Evolutionary conservation across 2,888 invertebrate species (phyloP).

Genomic region (Aspidiotus rigidus): DNA sequence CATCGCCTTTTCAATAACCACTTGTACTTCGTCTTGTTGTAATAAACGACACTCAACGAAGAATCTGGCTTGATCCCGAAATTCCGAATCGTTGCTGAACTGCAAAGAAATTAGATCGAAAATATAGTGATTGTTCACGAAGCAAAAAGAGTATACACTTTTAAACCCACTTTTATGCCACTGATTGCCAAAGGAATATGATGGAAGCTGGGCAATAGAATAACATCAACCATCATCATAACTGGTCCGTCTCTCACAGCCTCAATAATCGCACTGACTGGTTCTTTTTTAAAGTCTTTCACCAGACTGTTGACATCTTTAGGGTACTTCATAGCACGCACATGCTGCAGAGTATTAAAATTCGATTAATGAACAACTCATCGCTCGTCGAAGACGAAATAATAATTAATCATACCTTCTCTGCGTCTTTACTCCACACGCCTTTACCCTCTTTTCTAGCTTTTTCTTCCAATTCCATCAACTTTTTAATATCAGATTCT

Average conservation of each 20-base stretch:
- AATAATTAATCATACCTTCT: constrained; percentile 16
- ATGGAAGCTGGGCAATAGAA: constrained; percentile 13
- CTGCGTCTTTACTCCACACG: constrained; percentile 50
- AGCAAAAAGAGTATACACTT: not conserved
- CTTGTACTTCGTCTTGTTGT: constrained; percentile 83
- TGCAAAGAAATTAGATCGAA: constrained; percentile 12
- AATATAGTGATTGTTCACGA: not conserved
- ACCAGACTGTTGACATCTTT: constrained; percentile 14
- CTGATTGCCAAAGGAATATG: constrained; percentile 20
- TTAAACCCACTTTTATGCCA: constrained; percentile 14
- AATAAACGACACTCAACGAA: constrained; percentile 86
- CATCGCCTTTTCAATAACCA: constrained; percentile 82
- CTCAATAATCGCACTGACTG: constrained; percentile 19
- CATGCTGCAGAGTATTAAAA: not conserved
- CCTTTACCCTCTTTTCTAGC: constrained; percentile 84
- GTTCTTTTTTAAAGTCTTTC: constrained; percentile 2
- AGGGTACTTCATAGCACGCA: constrained; percentile 16
- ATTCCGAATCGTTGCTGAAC: constrained; percentile 49
- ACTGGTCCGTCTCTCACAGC: constrained; percentile 1
- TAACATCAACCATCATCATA: constrained; percentile 20
- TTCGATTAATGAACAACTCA: not conserved
- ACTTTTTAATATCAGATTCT: constrained; percentile 53
- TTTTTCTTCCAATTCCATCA: constrained; percentile 78
- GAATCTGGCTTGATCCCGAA: constrained; percentile 84
- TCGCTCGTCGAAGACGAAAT: not conserved